Percentiles rank a stretch among this genome's conserved stretches.
Evolutionary conservation across 2,888 invertebrate genomes (phyloP).

Genomic region (Leptinotarsa tumamoca): DNA sequence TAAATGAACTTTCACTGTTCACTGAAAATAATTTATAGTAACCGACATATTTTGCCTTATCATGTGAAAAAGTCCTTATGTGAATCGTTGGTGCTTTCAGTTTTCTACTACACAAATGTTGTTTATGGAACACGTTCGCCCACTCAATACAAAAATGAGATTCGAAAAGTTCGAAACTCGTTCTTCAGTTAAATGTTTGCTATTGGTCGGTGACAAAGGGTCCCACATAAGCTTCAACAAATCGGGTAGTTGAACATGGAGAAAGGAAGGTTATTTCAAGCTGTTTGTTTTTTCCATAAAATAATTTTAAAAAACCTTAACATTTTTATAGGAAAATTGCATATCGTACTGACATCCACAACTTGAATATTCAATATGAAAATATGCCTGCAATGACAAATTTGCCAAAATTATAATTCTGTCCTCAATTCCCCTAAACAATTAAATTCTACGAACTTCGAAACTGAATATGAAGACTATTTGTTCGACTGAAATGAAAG

Average conservation of each 20-base stretch:
- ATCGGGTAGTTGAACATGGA: slow-evolving; percentile 24
- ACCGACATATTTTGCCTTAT: slow-evolving; percentile 11
- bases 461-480: slow-evolving; percentile 19
- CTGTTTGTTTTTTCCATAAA: slow-evolving; percentile 24
- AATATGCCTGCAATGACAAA: slow-evolving; percentile 18
- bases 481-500: background rate
- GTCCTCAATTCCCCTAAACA: background rate
- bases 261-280: slow-evolving; percentile 10
- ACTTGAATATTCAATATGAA: slow-evolving; percentile 21
- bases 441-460: background rate
- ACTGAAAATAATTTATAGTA: slow-evolving; percentile 20
- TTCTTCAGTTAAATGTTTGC: slow-evolving; percentile 25
- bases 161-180: slow-evolving; percentile 23
- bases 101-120: slow-evolving; percentile 24
- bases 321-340: slow-evolving; percentile 22
- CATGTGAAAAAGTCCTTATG: slow-evolving; percentile 13
- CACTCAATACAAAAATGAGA: slow-evolving; percentile 17
- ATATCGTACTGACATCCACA: slow-evolving; percentile 25
- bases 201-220: slow-evolving; percentile 24
- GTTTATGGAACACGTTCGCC: slow-evolving; percentile 20
- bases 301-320: slow-evolving; percentile 19
- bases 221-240: slow-evolving; percentile 22
- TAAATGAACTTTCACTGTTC: slow-evolving; percentile 2
- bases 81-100: slow-evolving; percentile 11
- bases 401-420: slow-evolving; percentile 15